Evolutionary conservation across 1,140 invertebrate genomes (phyloP).

Genomic region (Brachionus plicatilis): DNA sequence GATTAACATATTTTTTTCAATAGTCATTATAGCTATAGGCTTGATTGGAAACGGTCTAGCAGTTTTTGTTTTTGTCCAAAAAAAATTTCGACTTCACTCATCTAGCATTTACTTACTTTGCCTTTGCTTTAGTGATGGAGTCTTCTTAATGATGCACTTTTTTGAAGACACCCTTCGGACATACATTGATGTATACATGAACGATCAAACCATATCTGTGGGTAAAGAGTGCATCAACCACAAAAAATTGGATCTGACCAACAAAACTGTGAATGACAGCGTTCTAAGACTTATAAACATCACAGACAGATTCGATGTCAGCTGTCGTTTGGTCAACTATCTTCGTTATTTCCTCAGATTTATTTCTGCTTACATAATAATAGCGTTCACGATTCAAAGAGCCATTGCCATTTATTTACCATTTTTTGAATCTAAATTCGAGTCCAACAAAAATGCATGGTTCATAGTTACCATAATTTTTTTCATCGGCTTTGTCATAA

Average conservation of each 20-base stretch:
- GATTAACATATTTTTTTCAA: conserved; percentile 10
- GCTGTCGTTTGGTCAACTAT: conserved; percentile 14
- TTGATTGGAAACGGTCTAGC: conserved; percentile 17
- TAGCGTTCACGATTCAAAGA: conserved; percentile 31
- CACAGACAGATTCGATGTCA: conserved; percentile 1
- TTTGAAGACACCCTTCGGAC: conserved; percentile 32
- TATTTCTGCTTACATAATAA: conserved; percentile 23
- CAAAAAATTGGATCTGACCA: neutral
- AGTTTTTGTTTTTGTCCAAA: conserved; percentile 30
- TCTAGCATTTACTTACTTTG: conserved; percentile 37
- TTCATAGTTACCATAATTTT: neutral
- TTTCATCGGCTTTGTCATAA: neutral
- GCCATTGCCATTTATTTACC: conserved; percentile 17
- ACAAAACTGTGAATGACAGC: neutral
- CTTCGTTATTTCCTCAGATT: conserved; percentile 34
- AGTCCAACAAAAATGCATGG: conserved; percentile 26
- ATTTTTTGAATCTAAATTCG: conserved; percentile 20
- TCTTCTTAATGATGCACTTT: conserved; percentile 37
- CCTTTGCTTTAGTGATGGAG: neutral
- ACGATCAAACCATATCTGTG: neutral
- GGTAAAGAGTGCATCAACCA: neutral
- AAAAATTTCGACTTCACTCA: conserved; percentile 35
- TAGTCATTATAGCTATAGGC: neutral
- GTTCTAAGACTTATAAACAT: neutral
- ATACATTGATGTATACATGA: conserved; percentile 27